Base-by-base conservation (phyloP, 1,140 invertebrate genomes). In the Drosophila neocordata region DNA sequence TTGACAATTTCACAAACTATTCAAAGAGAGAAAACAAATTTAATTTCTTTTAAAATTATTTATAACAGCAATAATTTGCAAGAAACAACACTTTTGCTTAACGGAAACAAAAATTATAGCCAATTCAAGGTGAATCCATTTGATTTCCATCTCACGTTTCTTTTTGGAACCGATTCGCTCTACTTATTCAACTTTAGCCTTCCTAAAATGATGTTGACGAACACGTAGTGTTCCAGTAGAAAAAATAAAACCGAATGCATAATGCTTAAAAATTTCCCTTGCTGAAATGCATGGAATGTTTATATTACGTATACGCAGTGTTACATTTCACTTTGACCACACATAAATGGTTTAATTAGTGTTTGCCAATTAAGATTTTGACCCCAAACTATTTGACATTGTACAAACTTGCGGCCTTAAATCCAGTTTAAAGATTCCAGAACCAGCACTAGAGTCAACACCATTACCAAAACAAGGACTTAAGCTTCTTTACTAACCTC, bases 261-360 rank as follows among this genome's bases (percentile, higher is more conserved):
- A 77, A 87, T 82, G 77, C 66, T 20, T 15, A 71, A 70, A 87
- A 81, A 69, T 74, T 76, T 76, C 15, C n/a, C 44, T 20, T 35
- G 13, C 53, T 52, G 34, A 34, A 67, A 67, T 65, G 63, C 60
- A 84, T 84, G 56, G 38, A 85, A 77, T 81, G 85, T 84, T 85
- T 80, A 80, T 77, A 85, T 84, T 62, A 73, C 73, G 73, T 60
- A 80, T 77, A 68, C 80, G 80, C 58, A 57, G 61, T 65, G 53
- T 57, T 58, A 53, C 59, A 56, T 61, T 56, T 48, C 44, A 31
- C 35, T 41, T 18, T 11, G 48, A 12, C 55, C 59, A 65, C 74
- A 65, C 59, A 68, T 81, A 82, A 78, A 67, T 72, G 65, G 74
- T 71, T 79, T 87, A 87, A 85, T 85, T 85, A 82, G 82, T 64